These are phyloP conservation scores for Oligia strigilis DNA, from an alignment of 2,888 invertebrate genomes.

Conservation along the genomic window DNA sequence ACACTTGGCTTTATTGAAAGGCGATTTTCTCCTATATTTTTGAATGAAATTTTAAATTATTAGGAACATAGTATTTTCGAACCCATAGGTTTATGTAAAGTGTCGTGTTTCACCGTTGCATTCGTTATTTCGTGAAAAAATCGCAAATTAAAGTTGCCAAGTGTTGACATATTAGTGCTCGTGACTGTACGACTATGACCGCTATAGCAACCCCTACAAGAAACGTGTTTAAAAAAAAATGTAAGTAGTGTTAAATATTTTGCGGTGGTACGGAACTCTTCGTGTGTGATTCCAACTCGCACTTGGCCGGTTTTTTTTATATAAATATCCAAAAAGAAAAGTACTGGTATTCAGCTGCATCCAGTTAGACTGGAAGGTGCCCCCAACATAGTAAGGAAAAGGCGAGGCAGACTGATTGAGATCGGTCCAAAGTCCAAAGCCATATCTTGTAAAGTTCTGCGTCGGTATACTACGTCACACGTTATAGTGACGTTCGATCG, in stretches of 20 bases:
- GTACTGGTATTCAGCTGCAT: neutral
- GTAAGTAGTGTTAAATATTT: neutral
- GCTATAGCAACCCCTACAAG: too few relatives aligned
- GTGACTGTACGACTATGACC: too few relatives aligned
- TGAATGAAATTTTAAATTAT: too few relatives aligned
- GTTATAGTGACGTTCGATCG: constrained; percentile 28
- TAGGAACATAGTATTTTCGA: too few relatives aligned
- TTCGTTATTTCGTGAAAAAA: too few relatives aligned
- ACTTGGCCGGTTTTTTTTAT: neutral
- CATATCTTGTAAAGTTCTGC: neutral
- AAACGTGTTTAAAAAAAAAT: too few relatives aligned
- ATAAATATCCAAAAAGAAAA: neutral
- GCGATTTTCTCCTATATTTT: too few relatives aligned
- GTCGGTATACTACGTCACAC: neutral
- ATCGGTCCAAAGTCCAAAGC: neutral
- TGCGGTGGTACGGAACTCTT: neutral
- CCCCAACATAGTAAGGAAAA: neutral
- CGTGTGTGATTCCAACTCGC: neutral
- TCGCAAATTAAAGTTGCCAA: too few relatives aligned
- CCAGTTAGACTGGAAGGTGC: neutral
- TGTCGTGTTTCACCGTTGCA: too few relatives aligned
- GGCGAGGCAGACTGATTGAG: neutral
- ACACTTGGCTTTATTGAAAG: too few relatives aligned
- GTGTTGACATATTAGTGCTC: too few relatives aligned
- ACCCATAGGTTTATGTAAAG: too few relatives aligned